phyloP scores from a whole-genome alignment of 2,888 invertebrate genomes.

The Loripinus fragilis region DNA sequence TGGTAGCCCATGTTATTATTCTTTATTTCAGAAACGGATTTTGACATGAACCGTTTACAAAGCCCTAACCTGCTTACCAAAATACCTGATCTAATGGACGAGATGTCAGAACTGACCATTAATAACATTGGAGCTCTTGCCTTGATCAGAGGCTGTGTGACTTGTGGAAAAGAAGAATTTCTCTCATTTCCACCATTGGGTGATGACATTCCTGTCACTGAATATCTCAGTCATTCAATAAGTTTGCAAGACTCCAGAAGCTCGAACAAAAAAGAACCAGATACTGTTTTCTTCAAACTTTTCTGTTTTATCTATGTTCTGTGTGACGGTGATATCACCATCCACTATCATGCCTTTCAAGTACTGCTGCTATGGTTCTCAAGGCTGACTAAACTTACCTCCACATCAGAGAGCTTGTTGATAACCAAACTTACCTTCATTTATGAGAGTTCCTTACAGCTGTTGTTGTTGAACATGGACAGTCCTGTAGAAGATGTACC shows the following conservation, averaged over 20 bases:
- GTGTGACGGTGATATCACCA: conserved; percentile 59
- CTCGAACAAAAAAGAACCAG: conserved; percentile 5
- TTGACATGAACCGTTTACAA: not conserved
- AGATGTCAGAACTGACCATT: conserved; percentile 8
- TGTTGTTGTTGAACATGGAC: conserved; percentile 77
- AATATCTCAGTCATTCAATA: not conserved
- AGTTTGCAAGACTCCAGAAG: not conserved
- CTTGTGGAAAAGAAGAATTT: conserved; percentile 51
- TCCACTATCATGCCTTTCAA: conserved; percentile 66
- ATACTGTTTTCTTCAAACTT: conserved; percentile 22
- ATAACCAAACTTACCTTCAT: conserved; percentile 28
- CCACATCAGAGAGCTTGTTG: conserved; percentile 24
- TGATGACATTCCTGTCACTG: not conserved
- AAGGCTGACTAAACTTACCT: conserved; percentile 46
- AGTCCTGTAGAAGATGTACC: conserved; percentile 81
- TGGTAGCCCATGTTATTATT: no score
- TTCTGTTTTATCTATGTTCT: conserved; percentile 51
- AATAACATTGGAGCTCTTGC: conserved; percentile 39
- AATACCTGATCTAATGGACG: not conserved
- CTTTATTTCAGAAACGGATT: not conserved
- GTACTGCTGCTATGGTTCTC: conserved; percentile 60
- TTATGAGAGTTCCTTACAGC: conserved; percentile 60
- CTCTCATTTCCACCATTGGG: conserved; percentile 13
- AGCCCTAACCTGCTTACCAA: not conserved
- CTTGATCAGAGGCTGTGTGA: conserved; percentile 57